Base-by-base conservation (phyloP, 2,113 vertebrate genomes). In the Gallinago undulata region DNA sequence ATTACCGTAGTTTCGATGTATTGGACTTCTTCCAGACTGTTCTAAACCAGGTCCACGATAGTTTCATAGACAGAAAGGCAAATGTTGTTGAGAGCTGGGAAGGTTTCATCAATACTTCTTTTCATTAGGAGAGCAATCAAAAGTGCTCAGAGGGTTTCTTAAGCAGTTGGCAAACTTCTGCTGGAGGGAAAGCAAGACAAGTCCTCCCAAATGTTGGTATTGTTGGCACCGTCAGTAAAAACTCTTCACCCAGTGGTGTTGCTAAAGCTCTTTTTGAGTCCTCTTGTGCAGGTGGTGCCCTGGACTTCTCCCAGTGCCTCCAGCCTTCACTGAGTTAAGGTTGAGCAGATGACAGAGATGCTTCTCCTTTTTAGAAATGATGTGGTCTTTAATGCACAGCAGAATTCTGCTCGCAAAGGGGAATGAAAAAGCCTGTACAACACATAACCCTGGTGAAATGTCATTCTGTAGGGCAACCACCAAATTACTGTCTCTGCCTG, bases 1-100 rank as follows among this genome's bases (percentile, higher is more conserved):
- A 48, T 27, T 27, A 17, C 17, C 7, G 0, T 2, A 3, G 48
- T 68, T 10, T 63, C 62, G 13, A 9, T 2, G 4, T 33, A 13
- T 11, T 50, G 55, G 45, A 7, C 5, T 33, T 14, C 9, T 39
- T 68, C 7, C 18, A 28, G 30, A 12, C 27, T 43, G 7, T 27
- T 81, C 51, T 41, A 6, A 9, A 7, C 18, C 19, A 9, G 1
- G 2, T 33, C 13, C 57, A 18, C 23, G 5, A 2, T 10, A 7
- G 6, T 66, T 72, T 4, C 16, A 0, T 33, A 15, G 37, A 3
- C 16, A 30, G 74, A 45, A 31, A 10, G 43, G 37, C 62, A 10
- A 23, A 13, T 28, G 12, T 1, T 8, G 68, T 35, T 5, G 13
- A 51, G 72, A 62, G 48, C 17, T 62, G 2, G n/a, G 55, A 55